Conservation (phyloP, 2,113 vertebrate species). For the Anguilla japonica region DNA sequence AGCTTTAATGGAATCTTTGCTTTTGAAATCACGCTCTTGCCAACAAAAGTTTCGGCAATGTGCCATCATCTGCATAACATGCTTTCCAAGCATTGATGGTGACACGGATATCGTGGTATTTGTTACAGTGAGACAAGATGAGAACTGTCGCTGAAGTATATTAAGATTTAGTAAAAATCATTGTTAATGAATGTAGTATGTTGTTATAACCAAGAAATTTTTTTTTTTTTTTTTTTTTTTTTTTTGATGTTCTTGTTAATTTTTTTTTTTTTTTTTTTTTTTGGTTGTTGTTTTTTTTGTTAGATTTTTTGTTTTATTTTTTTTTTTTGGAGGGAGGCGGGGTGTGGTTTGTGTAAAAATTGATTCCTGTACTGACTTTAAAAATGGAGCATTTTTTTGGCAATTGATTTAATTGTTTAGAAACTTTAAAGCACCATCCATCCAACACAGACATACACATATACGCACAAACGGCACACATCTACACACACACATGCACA, state of each 20-base stretch:
- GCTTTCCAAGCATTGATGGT: conserved; percentile 34
- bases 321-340: too few species aligned
- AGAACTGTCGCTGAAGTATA: neutral
- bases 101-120: conserved; percentile 35
- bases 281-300: neutral
- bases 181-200: conserved; percentile 10
- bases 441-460: neutral
- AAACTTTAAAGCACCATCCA: conserved; percentile 16
- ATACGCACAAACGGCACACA: too few species aligned
- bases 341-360: conserved; percentile 20
- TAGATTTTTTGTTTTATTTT: neutral
- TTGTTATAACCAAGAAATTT: neutral
- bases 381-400: conserved; percentile 10
- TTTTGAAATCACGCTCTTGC: neutral
- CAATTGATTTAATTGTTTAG: neutral
- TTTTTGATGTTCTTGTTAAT: conserved; percentile 28
- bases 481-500: too few species aligned
- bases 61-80: conserved; percentile 23
- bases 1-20: neutral
- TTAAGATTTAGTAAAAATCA: neutral
- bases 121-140: conserved; percentile 27
- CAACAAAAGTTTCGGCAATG: neutral
- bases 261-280: neutral
- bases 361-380: conserved; percentile 32
- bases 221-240: conserved; percentile 16